Percentiles rank a stretch among this genome's conserved stretches.
Conservation (phyloP, 2,797 vertebrate species). For the Morelia viridis region DNA sequence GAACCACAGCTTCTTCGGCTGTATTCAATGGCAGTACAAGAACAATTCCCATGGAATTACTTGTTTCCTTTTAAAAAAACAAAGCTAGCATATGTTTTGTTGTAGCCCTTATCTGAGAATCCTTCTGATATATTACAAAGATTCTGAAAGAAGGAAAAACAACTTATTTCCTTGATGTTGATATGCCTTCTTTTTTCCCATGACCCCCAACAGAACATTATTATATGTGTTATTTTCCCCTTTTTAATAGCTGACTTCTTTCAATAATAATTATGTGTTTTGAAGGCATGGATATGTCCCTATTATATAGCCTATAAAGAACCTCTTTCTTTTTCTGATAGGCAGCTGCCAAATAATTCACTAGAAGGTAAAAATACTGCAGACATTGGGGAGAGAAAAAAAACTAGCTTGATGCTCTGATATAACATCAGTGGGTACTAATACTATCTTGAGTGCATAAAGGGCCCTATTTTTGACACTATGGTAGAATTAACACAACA, state of each 20-base stretch:
- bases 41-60: slow-evolving; percentile 17
- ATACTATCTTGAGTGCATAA: background rate
- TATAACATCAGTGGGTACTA: background rate
- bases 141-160: background rate
- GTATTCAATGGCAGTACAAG: background rate
- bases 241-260: slow-evolving; percentile 32
- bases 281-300: background rate
- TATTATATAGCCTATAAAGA: slow-evolving; percentile 22
- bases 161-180: background rate
- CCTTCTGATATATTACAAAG: background rate
- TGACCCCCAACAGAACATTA: background rate
- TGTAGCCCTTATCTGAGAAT: background rate
- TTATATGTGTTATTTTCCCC: background rate
- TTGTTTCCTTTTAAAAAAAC: slow-evolving; percentile 14
- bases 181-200: background rate
- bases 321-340: background rate
- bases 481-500: background rate
- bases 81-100: slow-evolving; percentile 2
- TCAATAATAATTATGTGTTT: slow-evolving; percentile 1
- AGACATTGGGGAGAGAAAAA: background rate
- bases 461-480: background rate
- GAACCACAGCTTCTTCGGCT: slow-evolving; percentile 5
- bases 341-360: background rate
- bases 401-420: background rate
- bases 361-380: slow-evolving; percentile 8